Conservation (phyloP, 2,888 invertebrate genomes). For the Ectropis crepuscularia region DNA sequence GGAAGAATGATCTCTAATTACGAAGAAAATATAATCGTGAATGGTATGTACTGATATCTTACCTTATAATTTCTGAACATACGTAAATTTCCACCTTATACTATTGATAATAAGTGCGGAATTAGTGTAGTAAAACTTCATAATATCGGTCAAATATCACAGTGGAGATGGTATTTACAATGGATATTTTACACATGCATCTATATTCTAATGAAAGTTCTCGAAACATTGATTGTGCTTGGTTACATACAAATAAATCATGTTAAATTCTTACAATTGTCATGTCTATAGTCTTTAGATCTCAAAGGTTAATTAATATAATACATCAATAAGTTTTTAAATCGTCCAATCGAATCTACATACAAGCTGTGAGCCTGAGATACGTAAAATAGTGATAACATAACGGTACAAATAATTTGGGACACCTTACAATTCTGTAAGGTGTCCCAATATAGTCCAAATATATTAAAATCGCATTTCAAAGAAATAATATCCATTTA, state of each 20-base stretch:
- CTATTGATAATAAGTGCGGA: background rate
- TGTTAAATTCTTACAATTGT: slow-evolving; percentile 15
- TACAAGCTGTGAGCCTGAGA: no score
- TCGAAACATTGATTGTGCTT: slow-evolving; percentile 16
- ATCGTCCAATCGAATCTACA: no score
- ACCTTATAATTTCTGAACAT: background rate
- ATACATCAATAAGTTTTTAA: no score
- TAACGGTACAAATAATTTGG: no score
- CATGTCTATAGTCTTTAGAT: slow-evolving; percentile 26
- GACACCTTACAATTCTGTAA: no score
- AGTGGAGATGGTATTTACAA: slow-evolving; percentile 61
- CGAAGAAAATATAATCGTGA: background rate
- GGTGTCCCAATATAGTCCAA: no score
- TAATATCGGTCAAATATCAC: slow-evolving; percentile 46
- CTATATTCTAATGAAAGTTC: slow-evolving; percentile 7
- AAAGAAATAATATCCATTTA: no score
- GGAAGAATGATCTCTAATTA: slow-evolving; percentile 1
- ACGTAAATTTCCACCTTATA: background rate
- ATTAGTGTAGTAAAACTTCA: background rate
- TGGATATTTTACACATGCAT: slow-evolving; percentile 26
- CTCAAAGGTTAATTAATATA: background rate
- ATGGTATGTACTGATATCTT: background rate
- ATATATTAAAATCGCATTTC: no score
- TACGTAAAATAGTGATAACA: no score
- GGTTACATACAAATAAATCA: slow-evolving; percentile 1